Evolutionary conservation across 2,888 invertebrate species (phyloP), one percentile per base, ranked within the genome.

Genomic region (Teleogryllus oceanicus): DNA sequence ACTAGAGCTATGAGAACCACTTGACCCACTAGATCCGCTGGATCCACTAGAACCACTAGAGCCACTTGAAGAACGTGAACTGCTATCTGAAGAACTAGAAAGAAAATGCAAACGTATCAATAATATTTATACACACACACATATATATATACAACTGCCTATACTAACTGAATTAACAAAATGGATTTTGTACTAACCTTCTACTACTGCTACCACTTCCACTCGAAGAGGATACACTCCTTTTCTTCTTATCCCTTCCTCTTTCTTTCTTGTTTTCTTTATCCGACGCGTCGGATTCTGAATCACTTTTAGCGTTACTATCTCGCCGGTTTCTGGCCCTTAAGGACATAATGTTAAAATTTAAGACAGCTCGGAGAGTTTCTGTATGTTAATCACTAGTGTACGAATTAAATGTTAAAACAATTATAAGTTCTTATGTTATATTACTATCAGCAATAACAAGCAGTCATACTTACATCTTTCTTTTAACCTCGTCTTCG

Each of bases 121-220:
- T 37, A 37, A 37, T 37, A 37, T 37, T 37, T 37, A 81, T 78
- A 49, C 80, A 82, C 37, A 80, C 94, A 87, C 94, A 91, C 84
- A n/a, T n/a, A n/a, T n/a, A n/a, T 21, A 21, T 21, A 21, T 1
- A 21, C 74, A 12, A 2, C n/a, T 24, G 20, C 2, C 21, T 16
- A 10, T 21, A 24, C 13, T 24, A 12, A 78, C 1, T 62, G 12
- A 62, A n/a, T 78, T 11, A 5, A 5, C 8, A 5, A 37, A 37
- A 37, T 37, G 4, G n/a, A 24, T 74, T 8, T 50, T 13, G 50
- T 78, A 51, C 78, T 75, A 80, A 83, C 83, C 83, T 83, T 90
- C 92, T 92, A 86, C 92, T 92, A 87, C 94, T 94, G 84, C 93
- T 93, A 80, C 94, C 94, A 86, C 94, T 94, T 85, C 94, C 94